Evolutionary conservation across 2,797 vertebrate species (phyloP), one percentile per base, ranked within the genome.

Genomic region (Discoglossus pictus): DNA sequence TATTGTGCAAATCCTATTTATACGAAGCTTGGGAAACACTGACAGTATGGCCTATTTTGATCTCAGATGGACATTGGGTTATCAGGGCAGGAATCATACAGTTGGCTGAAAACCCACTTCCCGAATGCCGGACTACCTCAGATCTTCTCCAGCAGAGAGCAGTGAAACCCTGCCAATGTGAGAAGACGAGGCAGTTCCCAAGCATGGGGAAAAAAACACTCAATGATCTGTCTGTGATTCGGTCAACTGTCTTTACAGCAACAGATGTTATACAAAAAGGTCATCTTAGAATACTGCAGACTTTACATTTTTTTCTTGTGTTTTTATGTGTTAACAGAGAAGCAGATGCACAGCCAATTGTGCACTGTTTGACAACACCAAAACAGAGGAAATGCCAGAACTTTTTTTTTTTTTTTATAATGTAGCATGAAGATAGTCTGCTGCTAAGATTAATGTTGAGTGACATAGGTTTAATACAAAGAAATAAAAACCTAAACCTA

Each of bases 111-210:
- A 65, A 73, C 36, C 47, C 52, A 60, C 47, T 17, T 20, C 24
- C 4, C 53, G 36, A 73, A 48, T 62, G 36, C 62, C 24, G 65
- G 69, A 71, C 78, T 78, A 66, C 56, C 83, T 81, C 75, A 81
- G 70, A 75, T 65, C 76, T 85, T 87, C 84, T 90, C 88, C 86
- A 89, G 85, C 84, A 90, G 88, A 89, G 86, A 85, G 87, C 86
- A 90, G 84, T 86, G 86, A 88, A 79, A 85, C 79, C 56, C 87
- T 87, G 78, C 73, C 77, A 77, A 44, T 78, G 78, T 87, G 77
- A 78, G 42, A 79, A 86, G 73, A 65, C 72, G 73, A 63, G 54
- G 63, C 61, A 73, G 70, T 73, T 75, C 78, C 58, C 73, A 74
- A 76, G 64, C 53, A 59, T 5, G 0, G 54, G 66, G 62, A 64